A percentile compares a stretch with the other conserved stretches of the same genome.
phyloP scores from a whole-genome alignment of 1,140 invertebrate species.

The Mesaphorura yosii region DNA sequence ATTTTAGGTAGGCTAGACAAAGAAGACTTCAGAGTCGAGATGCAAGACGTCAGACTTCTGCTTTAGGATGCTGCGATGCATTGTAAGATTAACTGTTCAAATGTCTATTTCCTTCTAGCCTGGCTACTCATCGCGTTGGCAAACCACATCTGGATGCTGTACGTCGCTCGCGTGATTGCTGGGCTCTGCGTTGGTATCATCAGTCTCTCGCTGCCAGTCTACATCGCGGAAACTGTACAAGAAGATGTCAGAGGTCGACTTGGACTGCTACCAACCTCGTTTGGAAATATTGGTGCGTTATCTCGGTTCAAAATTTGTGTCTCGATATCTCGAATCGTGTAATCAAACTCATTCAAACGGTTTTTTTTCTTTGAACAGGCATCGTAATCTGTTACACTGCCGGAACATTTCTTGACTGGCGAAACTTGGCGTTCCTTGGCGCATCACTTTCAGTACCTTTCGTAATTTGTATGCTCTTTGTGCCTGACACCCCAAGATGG shows the following conservation, averaged over 20 bases:
- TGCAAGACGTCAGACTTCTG: background rate
- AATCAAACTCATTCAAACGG: too few relatives aligned
- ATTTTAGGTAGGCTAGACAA: slow-evolving; percentile 44
- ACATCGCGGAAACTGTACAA: slow-evolving; percentile 79
- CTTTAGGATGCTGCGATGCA: background rate
- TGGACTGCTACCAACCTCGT: slow-evolving; percentile 71
- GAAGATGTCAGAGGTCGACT: slow-evolving; percentile 76
- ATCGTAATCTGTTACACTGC: slow-evolving; percentile 65
- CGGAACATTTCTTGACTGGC: slow-evolving; percentile 66
- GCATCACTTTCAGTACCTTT: slow-evolving; percentile 62
- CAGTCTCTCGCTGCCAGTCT: slow-evolving; percentile 74
- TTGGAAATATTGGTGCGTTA: slow-evolving; percentile 63
- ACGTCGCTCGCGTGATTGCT: slow-evolving; percentile 57
- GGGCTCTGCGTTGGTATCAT: slow-evolving; percentile 77
- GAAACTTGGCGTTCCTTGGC: slow-evolving; percentile 61
- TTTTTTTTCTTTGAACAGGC: too few relatives aligned
- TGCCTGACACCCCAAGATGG: slow-evolving; percentile 85
- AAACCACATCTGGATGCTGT: slow-evolving; percentile 55
- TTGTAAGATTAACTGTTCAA: background rate
- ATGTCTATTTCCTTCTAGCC: slow-evolving; percentile 36
- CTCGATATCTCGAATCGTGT: too few relatives aligned
- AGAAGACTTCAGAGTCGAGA: background rate
- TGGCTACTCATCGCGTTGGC: slow-evolving; percentile 67
- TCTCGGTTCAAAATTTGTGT: background rate
- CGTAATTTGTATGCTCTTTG: slow-evolving; percentile 60